phyloP scores from a whole-genome alignment of 2,888 invertebrate genomes.

The Dynastes maya region DNA sequence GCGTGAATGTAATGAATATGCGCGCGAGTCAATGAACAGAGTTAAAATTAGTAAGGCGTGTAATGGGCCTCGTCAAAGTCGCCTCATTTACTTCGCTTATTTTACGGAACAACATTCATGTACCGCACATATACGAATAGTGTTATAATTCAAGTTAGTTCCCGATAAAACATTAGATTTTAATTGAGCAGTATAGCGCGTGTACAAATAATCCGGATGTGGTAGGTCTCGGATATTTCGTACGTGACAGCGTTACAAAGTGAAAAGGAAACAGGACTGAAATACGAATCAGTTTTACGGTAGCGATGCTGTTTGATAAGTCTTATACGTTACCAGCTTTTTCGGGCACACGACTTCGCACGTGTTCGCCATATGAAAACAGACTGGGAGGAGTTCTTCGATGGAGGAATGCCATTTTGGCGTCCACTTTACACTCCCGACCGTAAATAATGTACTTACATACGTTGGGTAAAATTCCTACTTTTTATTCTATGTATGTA shows the following conservation, averaged over 20 bases:
- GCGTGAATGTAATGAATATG: slow-evolving; percentile 33
- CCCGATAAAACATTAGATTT: slow-evolving; percentile 45
- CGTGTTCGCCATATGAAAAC: slow-evolving; percentile 58
- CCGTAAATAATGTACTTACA: slow-evolving; percentile 55
- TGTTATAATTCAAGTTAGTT: slow-evolving; percentile 32
- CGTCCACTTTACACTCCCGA: slow-evolving; percentile 53
- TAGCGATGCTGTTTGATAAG: slow-evolving; percentile 53
- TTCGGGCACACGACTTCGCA: slow-evolving; percentile 53
- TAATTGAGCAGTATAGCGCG: slow-evolving; percentile 46
- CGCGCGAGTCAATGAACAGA: slow-evolving; percentile 37
- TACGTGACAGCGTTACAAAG: slow-evolving; percentile 58
- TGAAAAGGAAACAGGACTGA: slow-evolving; percentile 57
- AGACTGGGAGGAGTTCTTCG: slow-evolving; percentile 56
- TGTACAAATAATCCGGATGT: slow-evolving; percentile 50
- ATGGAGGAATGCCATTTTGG: slow-evolving; percentile 59
- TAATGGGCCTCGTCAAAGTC: slow-evolving; percentile 39
- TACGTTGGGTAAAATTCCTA: slow-evolving; percentile 38
- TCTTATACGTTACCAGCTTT: slow-evolving; percentile 51
- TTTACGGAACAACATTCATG: slow-evolving; percentile 1
- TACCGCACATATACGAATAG: not conserved
- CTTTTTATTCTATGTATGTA: slow-evolving; percentile 24
- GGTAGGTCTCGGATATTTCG: slow-evolving; percentile 54
- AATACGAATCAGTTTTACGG: slow-evolving; percentile 54
- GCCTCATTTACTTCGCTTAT: slow-evolving; percentile 38
- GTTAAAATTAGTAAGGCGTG: slow-evolving; percentile 44